Conservation (phyloP, 2,888 invertebrate genomes). For the Pyrrhia umbra region DNA sequence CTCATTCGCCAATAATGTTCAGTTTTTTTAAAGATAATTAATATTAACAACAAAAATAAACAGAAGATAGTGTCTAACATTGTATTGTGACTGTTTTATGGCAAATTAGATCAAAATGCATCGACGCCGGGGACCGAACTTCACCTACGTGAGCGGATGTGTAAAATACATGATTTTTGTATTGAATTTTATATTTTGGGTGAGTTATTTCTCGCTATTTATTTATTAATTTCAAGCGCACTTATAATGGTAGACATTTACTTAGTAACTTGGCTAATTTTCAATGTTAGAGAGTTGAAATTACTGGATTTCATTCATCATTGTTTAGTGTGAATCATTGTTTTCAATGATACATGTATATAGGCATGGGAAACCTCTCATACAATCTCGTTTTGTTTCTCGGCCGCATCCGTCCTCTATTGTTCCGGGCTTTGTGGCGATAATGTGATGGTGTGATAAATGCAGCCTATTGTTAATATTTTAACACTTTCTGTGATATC, state of each 20-base stretch:
- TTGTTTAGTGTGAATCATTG: slow-evolving; percentile 69
- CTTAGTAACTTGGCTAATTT: slow-evolving; percentile 4
- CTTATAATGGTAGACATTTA: not conserved
- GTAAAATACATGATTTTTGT: slow-evolving; percentile 97
- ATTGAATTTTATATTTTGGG: slow-evolving; percentile 97
- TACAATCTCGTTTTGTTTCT: slow-evolving; percentile 32
- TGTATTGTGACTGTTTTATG: slow-evolving; percentile 37
- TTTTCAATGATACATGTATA: slow-evolving; percentile 47
- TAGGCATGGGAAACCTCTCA: slow-evolving; percentile 43
- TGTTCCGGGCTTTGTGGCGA: slow-evolving; percentile 52
- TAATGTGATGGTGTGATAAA: slow-evolving; percentile 52
- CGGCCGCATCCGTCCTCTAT: slow-evolving; percentile 58
- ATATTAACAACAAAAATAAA: slow-evolving; percentile 40
- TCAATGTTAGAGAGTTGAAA: slow-evolving; percentile 11
- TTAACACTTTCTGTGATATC: not conserved
- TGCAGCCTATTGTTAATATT: slow-evolving; percentile 29
- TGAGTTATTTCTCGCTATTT: slow-evolving; percentile 86
- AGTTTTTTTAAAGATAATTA: slow-evolving; percentile 34
- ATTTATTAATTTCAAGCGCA: not conserved
- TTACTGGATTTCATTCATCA: slow-evolving; percentile 49
- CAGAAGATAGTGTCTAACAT: slow-evolving; percentile 29
- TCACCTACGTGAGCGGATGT: slow-evolving; percentile 95
- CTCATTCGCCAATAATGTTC: slow-evolving; percentile 55
- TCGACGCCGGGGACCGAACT: slow-evolving; percentile 92
- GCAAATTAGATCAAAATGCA: slow-evolving; percentile 84